Evolutionary conservation across 2,888 invertebrate species (phyloP), one percentile per base, ranked within the genome.

Genomic region (Automeris io): DNA sequence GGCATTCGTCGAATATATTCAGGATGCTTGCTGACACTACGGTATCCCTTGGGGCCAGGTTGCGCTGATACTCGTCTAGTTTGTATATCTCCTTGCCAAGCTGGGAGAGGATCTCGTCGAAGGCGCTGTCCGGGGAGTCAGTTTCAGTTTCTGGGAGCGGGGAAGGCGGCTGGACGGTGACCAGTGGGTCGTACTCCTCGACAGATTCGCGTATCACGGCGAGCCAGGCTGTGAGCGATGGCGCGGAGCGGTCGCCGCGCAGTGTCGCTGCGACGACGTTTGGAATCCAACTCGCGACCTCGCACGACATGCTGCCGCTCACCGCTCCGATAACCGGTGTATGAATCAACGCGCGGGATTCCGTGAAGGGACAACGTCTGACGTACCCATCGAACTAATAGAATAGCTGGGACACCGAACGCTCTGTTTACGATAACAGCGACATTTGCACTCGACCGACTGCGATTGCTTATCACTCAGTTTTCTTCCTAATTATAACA

Each of bases 251-350:
- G 38, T 68, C 68, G 49, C 65, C 58, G 63, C 71, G 70, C 61
- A 82, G 77, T 79, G 82, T 81, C 43, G 57, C 71, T 73, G 79
- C 79, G 42, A 81, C 80, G 55, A 74, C 83, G 79, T 66, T 71
- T 74, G 87, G 87, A 62, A 86, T 73, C 83, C 85, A 86, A 85
- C 83, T 85, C 70, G 76, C 70, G 59, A 76, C 70, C 61, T 78
- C 81, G 64, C 80, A 78, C 33, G 41, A 32, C 76, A 81, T 77
- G 54, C 51, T 70, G 66, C 57, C 53, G 60, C 49, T 55, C 57
- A 50, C 42, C 55, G 49, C 48, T 50, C 63, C 71, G 83, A 82
- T 81, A 85, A 82, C 83, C 85, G 81, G 81, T 80, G 76, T 73
- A 69, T 86, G 83, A 86, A 57, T 85, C 85, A 83, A 69, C 77